Evolutionary conservation across 2,113 vertebrate species (phyloP).

Genomic region (Excalfactoria chinensis): DNA sequence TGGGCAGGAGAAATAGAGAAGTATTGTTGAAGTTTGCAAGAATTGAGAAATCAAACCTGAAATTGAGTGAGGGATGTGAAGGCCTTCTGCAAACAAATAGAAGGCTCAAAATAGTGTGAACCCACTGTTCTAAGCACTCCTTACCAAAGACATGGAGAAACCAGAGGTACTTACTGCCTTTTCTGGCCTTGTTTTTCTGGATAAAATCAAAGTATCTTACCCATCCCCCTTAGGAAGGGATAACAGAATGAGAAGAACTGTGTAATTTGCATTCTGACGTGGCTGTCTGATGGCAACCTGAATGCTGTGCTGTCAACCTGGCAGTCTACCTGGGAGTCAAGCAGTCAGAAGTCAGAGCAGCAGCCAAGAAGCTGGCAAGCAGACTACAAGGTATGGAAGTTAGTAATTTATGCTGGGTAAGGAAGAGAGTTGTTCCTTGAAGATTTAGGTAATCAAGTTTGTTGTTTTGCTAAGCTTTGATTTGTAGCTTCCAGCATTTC

Average conservation of each 20-base stretch:
- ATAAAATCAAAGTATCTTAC: background rate
- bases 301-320: fast-evolving
- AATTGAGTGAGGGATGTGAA: background rate
- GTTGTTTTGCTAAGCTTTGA: background rate
- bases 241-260: background rate
- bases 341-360: background rate
- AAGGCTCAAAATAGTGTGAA: background rate
- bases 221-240: background rate
- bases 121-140: background rate
- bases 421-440: background rate
- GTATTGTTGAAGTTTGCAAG: background rate
- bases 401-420: background rate
- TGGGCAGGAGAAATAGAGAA: background rate
- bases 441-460: background rate
- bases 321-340: background rate
- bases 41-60: background rate
- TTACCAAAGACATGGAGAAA: background rate
- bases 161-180: background rate
- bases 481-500: background rate
- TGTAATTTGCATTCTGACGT: slow-evolving; percentile 30
- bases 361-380: background rate
- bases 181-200: background rate
- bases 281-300: background rate
- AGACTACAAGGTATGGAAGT: background rate
- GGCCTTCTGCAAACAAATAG: background rate